phyloP scores from a whole-genome alignment of 1,140 invertebrate species.

The Aphelinus atriplicis region DNA sequence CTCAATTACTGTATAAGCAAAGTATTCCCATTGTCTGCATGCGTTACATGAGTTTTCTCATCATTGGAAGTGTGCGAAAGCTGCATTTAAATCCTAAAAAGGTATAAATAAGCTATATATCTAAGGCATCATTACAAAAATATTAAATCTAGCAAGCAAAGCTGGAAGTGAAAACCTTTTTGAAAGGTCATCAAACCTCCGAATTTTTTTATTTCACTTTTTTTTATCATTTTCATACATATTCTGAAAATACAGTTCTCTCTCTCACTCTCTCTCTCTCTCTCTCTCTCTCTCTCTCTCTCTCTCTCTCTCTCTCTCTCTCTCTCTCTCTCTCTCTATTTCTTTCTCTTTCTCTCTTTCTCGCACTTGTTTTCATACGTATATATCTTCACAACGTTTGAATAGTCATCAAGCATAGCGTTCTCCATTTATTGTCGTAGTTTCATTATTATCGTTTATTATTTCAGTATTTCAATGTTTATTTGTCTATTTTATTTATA shows the following conservation, averaged over 20 bases:
- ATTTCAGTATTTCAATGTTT: neutral
- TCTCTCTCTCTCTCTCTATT: neutral
- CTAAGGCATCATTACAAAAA: conserved; percentile 64
- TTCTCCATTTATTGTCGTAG: conserved; percentile 45
- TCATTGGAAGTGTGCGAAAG: conserved; percentile 18
- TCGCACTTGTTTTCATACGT: neutral
- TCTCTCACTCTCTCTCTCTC: neutral
- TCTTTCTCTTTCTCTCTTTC: neutral
- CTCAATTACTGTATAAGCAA: conserved; percentile 2
- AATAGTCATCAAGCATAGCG: neutral
- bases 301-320: conserved; percentile 5
- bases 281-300: conserved; percentile 1
- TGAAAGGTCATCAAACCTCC: conserved; percentile 27
- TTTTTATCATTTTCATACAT: conserved; percentile 15
- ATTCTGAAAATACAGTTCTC: conserved; percentile 48
- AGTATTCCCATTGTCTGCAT: conserved; percentile 7
- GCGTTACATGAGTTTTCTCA: neutral
- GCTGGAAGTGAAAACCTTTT: conserved; percentile 49
- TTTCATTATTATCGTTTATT: conserved; percentile 46
- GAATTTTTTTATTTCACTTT: conserved; percentile 36
- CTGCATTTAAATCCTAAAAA: conserved; percentile 41
- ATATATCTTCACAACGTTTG: neutral
- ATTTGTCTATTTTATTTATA: neutral
- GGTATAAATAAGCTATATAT: conserved; percentile 59
- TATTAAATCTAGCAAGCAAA: conserved; percentile 68